Evolutionary conservation across 2,888 invertebrate species (phyloP).

Genomic region (Cantharis nigra): DNA sequence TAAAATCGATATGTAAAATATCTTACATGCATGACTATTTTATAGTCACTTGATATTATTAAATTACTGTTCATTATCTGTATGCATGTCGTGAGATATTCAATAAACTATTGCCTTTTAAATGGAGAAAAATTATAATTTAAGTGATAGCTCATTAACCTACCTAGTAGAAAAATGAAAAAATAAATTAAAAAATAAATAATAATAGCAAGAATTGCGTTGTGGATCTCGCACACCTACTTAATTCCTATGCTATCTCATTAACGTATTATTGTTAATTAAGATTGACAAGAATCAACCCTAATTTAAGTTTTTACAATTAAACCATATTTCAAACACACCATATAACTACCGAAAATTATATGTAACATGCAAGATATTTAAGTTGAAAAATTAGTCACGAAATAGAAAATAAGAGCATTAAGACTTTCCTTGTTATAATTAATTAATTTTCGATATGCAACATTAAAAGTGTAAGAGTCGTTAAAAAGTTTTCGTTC

Average conservation of each 20-base stretch:
- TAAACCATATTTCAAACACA: not conserved
- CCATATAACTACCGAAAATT: not conserved
- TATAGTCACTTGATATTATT: not conserved
- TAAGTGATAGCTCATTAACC: not conserved
- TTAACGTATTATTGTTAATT: not conserved
- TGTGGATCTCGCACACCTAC: not conserved
- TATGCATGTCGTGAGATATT: not conserved
- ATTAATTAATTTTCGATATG: slow-evolving; percentile 13
- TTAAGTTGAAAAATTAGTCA: slow-evolving; percentile 1
- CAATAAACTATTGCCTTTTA: not conserved
- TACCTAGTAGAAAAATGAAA: not conserved
- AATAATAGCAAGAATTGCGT: not conserved
- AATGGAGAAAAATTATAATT: not conserved
- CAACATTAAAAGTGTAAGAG: slow-evolving; percentile 18
- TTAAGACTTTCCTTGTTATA: slow-evolving; percentile 4
- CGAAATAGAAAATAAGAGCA: not conserved
- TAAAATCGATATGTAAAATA: slow-evolving; percentile 14
- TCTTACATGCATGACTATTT: not conserved
- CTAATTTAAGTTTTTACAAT: not conserved
- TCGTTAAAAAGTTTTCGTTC: not conserved
- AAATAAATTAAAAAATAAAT: not conserved
- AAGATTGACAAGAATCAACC: not conserved
- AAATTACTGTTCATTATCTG: not conserved
- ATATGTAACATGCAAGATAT: not conserved
- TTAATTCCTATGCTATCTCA: not conserved